phyloP scores from a whole-genome alignment of 2,888 invertebrate species.

The Polydrusus cervinus region DNA sequence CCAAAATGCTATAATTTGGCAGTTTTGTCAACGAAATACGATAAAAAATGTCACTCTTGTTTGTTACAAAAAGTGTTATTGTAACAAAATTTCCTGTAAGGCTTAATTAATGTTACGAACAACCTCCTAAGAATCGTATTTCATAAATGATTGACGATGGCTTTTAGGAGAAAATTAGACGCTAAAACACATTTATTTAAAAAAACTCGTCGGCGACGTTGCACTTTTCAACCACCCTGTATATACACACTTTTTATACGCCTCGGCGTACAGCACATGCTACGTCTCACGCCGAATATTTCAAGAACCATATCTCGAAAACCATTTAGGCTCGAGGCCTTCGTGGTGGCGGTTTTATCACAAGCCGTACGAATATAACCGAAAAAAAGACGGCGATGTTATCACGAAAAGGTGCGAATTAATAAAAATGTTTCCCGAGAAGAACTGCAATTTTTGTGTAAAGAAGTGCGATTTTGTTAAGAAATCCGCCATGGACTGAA shows the following conservation, averaged over 20 bases:
- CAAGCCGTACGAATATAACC: neutral
- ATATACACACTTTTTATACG: constrained; percentile 64
- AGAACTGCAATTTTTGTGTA: constrained; percentile 8
- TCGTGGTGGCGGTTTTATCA: neutral
- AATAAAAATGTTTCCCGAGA: neutral
- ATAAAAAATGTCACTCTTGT: too few relatives aligned
- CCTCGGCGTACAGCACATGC: constrained; percentile 63
- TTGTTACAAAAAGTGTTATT: too few relatives aligned
- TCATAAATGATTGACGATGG: too few relatives aligned
- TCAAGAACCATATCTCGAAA: constrained; percentile 37
- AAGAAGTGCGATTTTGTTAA: constrained; percentile 28
- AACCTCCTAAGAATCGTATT: too few relatives aligned
- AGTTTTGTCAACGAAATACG: too few relatives aligned
- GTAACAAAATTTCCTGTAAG: too few relatives aligned
- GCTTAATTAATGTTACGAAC: too few relatives aligned
- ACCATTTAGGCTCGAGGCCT: neutral
- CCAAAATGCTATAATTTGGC: too few relatives aligned
- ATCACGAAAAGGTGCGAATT: neutral
- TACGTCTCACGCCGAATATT: constrained; percentile 22
- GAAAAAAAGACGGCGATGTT: neutral
- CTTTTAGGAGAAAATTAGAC: too few relatives aligned
- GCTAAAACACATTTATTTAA: too few relatives aligned
- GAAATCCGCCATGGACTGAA: constrained; percentile 39
- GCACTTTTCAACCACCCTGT: constrained; percentile 22
- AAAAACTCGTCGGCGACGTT: neutral